Percentiles rank a stretch among this genome's conserved stretches.
These are phyloP conservation scores for Drosophila buzzatii DNA, from an alignment of 2,888 invertebrate genomes.

Conservation along the genomic window DNA sequence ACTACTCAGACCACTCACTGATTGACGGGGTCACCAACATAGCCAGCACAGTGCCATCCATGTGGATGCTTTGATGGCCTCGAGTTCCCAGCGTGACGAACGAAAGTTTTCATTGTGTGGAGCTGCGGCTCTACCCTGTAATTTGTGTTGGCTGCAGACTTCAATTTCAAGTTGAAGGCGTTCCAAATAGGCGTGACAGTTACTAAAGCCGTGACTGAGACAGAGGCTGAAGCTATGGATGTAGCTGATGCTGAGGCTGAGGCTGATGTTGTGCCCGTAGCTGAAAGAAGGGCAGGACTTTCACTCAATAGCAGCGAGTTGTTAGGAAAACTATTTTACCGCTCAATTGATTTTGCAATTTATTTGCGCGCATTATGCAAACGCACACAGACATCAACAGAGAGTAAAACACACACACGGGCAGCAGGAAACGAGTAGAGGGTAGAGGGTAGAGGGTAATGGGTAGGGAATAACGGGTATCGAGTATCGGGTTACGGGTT, in stretches of 20 bases:
- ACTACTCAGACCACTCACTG: neutral
- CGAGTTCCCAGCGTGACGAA: slow-evolving; percentile 24
- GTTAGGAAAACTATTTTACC: slow-evolving; percentile 79
- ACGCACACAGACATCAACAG: slow-evolving; percentile 15
- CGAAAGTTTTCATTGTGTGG: slow-evolving; percentile 7
- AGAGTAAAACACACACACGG: neutral
- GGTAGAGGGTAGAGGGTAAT: neutral
- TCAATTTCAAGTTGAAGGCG: slow-evolving; percentile 35
- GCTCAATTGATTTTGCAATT: slow-evolving; percentile 84
- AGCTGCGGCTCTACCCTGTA: neutral
- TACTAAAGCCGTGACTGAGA: neutral
- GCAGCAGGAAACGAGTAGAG: neutral
- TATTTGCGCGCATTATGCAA: slow-evolving; percentile 78
- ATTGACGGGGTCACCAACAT: neutral
- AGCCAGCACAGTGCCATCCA: neutral
- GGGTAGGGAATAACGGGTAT: neutral
- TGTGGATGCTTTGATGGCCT: slow-evolving; percentile 12
- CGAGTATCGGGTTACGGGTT: too few species aligned
- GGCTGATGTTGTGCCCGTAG: neutral
- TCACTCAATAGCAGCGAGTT: slow-evolving; percentile 34
- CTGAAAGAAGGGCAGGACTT: slow-evolving; percentile 5
- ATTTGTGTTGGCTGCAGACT: slow-evolving; percentile 14
- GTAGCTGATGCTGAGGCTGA: neutral
- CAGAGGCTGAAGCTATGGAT: neutral
- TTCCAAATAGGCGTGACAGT: slow-evolving; percentile 26